Conservation (phyloP, 92 coral and sea anemone species). For the Parazoanthus darwini region DNA sequence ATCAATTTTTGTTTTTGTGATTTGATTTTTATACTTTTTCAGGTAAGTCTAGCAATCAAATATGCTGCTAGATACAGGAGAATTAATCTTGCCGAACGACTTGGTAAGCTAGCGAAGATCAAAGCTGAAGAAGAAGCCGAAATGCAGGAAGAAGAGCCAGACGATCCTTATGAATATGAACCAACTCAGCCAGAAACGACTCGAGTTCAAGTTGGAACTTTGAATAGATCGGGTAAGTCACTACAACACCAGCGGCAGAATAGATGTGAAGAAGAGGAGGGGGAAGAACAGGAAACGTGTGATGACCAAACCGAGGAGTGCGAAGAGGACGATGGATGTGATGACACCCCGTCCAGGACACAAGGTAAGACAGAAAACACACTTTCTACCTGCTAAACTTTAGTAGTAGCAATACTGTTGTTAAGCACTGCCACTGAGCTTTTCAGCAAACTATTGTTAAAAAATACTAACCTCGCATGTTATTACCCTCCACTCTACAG, state of each 20-base stretch:
- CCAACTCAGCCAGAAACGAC: slow-evolving; percentile 37
- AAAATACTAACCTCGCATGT: neutral
- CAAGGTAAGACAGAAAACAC: slow-evolving; percentile 1
- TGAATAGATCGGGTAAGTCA: neutral
- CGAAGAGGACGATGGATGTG: slow-evolving; percentile 23
- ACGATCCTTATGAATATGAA: slow-evolving; percentile 40
- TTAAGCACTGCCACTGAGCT: neutral
- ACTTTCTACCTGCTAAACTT: neutral
- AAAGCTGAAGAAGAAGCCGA: slow-evolving; percentile 91
- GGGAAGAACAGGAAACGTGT: slow-evolving; percentile 31
- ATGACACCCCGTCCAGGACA: slow-evolving; percentile 14
- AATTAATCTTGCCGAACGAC: slow-evolving; percentile 92
- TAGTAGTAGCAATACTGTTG: no score
- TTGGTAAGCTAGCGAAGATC: slow-evolving; percentile 75
- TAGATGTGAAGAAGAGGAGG: slow-evolving; percentile 43
- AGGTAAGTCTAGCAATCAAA: slow-evolving; percentile 97
- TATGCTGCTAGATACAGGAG: slow-evolving; percentile 89
- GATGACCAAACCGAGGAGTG: slow-evolving; percentile 9
- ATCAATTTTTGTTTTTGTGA: neutral
- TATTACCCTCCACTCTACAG: neutral
- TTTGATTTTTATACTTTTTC: neutral
- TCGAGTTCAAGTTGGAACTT: neutral
- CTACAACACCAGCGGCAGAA: slow-evolving; percentile 8
- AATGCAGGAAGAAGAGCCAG: slow-evolving; percentile 55
- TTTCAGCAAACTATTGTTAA: neutral